Evolutionary conservation across 2,797 vertebrate genomes (phyloP).

Genomic region (Thalassophryne amazonica): DNA sequence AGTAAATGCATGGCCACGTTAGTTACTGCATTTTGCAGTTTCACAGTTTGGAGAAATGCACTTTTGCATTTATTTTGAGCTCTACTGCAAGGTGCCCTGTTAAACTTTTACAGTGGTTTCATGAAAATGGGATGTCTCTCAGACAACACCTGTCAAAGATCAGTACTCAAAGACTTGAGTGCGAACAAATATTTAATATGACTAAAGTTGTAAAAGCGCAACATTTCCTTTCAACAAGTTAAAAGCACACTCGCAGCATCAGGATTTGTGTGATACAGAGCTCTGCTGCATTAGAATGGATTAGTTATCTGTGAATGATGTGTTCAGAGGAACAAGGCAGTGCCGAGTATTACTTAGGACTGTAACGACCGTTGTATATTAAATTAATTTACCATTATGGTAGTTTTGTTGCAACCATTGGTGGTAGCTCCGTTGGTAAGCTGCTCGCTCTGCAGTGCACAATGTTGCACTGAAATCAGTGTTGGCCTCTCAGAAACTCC

Average conservation of each 20-base stretch:
- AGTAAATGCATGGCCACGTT: too few species aligned
- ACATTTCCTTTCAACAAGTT: neutral
- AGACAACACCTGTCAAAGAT: too few species aligned
- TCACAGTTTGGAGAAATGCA: too few species aligned
- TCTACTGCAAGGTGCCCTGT: too few species aligned
- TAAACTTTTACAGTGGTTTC: too few species aligned
- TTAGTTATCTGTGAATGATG: slow-evolving; percentile 39
- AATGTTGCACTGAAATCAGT: slow-evolving; percentile 64
- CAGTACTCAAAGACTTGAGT: too few species aligned
- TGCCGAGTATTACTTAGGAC: slow-evolving; percentile 54
- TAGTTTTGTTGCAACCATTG: slow-evolving; percentile 62
- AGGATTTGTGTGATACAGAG: slow-evolving; percentile 72
- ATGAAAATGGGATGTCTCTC: too few species aligned
- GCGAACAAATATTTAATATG: too few species aligned
- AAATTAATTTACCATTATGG: slow-evolving; percentile 59
- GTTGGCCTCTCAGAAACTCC: slow-evolving; percentile 35
- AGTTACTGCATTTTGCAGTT: too few species aligned
- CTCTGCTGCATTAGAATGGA: neutral
- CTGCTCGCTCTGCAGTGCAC: slow-evolving; percentile 67
- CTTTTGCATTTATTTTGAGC: too few species aligned
- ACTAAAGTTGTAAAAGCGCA: too few species aligned
- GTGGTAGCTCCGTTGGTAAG: slow-evolving; percentile 64
- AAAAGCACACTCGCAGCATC: slow-evolving; percentile 25
- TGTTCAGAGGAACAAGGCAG: slow-evolving; percentile 35
- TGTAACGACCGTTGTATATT: slow-evolving; percentile 57